phyloP scores from a whole-genome alignment of 1,140 invertebrate species.

The Caenorhabditis remanei region DNA sequence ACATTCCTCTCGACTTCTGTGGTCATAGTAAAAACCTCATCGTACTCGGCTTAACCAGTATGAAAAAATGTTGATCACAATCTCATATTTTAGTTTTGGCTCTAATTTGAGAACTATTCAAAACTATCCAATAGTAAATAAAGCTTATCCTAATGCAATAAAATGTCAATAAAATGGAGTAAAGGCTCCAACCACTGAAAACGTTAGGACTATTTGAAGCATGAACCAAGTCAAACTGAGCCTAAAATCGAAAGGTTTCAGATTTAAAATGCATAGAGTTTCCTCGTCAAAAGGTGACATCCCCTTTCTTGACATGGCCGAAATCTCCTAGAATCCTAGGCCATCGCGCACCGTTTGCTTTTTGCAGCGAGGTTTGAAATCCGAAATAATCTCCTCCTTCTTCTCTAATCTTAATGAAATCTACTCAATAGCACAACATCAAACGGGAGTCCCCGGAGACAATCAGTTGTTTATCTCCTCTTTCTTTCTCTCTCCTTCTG shows the following conservation, averaged over 20 bases:
- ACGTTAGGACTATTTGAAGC: too few relatives aligned
- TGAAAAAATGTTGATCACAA: too few relatives aligned
- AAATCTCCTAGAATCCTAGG: background rate
- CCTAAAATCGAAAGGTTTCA: background rate
- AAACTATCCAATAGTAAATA: too few relatives aligned
- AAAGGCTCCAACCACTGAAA: too few relatives aligned
- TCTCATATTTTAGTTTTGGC: too few relatives aligned
- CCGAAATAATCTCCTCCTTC: background rate
- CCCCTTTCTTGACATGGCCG: background rate
- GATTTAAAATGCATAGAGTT: background rate
- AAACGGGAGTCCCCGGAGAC: conserved; percentile 3
- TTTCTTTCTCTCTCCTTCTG: background rate
- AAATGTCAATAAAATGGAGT: too few relatives aligned
- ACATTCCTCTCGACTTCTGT: too few relatives aligned
- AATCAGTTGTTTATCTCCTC: conserved; percentile 48
- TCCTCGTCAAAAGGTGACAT: background rate
- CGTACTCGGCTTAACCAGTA: too few relatives aligned
- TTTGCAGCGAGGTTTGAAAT: conserved; percentile 12
- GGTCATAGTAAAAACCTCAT: too few relatives aligned
- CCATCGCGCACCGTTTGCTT: background rate
- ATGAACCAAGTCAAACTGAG: too few relatives aligned
- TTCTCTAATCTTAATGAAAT: background rate
- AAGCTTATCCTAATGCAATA: too few relatives aligned
- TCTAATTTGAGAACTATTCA: too few relatives aligned
- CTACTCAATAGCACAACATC: conserved; percentile 9